A percentile compares a stretch with the other conserved stretches of the same genome.
Evolutionary conservation across 1,140 invertebrate species (phyloP).

Genomic region (Maniola jurtina): DNA sequence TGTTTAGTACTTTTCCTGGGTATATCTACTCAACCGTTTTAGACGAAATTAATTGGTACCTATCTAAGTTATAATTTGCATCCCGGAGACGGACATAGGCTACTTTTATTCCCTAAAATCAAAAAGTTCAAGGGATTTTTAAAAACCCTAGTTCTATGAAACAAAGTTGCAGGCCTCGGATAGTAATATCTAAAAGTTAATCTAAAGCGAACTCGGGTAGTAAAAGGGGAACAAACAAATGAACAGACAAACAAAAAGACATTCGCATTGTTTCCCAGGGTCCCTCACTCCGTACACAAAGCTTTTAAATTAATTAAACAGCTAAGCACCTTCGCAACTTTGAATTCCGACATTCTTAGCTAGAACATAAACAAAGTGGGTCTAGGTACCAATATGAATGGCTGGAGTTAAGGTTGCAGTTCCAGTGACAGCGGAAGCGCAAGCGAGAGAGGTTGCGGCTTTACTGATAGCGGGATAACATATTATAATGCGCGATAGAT

Average conservation of each 20-base stretch:
- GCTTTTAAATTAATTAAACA: constrained; percentile 60
- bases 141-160: too few species aligned
- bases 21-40: too few species aligned
- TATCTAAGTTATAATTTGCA: too few species aligned
- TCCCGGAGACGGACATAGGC: too few species aligned
- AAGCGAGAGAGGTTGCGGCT: neutral
- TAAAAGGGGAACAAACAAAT: constrained; percentile 8
- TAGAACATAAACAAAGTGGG: constrained; percentile 18
- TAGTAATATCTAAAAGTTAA: neutral
- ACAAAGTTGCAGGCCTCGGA: too few species aligned
- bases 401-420: constrained; percentile 8
- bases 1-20: too few species aligned
- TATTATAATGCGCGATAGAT: too few species aligned
- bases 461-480: too few species aligned
- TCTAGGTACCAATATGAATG: constrained; percentile 12
- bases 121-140: too few species aligned
- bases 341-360: constrained; percentile 43
- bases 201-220: neutral
- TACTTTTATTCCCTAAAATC: too few species aligned
- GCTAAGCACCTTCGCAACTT: constrained; percentile 41
- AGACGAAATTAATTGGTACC: too few species aligned
- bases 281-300: constrained; percentile 33
- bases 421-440: constrained; percentile 20
- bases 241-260: constrained; percentile 6
- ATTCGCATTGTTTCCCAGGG: constrained; percentile 6